phyloP scores from a whole-genome alignment of 2,113 vertebrate species.

The Sterrhoptilus dennistouni region DNA sequence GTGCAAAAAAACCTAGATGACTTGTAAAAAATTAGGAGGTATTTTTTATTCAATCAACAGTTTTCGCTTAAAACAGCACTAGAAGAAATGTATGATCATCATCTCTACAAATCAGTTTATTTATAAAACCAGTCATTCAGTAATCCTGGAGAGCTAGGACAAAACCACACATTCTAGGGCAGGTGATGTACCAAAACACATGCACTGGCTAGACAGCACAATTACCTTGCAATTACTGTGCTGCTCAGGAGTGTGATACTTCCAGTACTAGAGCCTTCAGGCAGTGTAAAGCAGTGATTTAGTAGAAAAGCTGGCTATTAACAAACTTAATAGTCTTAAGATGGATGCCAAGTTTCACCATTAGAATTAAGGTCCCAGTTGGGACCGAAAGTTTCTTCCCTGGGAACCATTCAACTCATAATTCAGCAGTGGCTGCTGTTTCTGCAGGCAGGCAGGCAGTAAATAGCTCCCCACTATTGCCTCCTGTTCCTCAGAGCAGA shows the following conservation, averaged over 20 bases:
- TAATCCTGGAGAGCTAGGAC: not conserved
- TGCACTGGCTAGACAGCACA: not conserved
- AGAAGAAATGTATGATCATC: not conserved
- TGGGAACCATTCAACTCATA: not conserved
- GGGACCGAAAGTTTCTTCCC: not conserved
- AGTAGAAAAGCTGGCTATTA: not conserved
- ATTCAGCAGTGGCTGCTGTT: not conserved
- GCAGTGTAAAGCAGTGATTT: not conserved
- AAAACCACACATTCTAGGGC: not conserved
- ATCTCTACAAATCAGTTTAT: not conserved
- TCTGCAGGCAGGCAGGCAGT: not conserved
- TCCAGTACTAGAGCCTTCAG: not conserved
- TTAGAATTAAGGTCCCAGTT: not conserved
- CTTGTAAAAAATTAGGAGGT: not conserved
- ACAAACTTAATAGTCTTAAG: not conserved
- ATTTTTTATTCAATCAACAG: not conserved
- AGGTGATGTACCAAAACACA: not conserved
- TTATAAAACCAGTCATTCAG: not conserved
- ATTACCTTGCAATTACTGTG: not conserved
- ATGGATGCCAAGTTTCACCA: not conserved
- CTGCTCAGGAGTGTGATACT: not conserved
- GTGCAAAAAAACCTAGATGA: not conserved
- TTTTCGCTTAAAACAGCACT: not conserved
- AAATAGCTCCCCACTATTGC: not conserved
- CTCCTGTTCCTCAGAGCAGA: not conserved